Base-by-base conservation (phyloP, 2,888 invertebrate species). In the Hedya salicella region DNA sequence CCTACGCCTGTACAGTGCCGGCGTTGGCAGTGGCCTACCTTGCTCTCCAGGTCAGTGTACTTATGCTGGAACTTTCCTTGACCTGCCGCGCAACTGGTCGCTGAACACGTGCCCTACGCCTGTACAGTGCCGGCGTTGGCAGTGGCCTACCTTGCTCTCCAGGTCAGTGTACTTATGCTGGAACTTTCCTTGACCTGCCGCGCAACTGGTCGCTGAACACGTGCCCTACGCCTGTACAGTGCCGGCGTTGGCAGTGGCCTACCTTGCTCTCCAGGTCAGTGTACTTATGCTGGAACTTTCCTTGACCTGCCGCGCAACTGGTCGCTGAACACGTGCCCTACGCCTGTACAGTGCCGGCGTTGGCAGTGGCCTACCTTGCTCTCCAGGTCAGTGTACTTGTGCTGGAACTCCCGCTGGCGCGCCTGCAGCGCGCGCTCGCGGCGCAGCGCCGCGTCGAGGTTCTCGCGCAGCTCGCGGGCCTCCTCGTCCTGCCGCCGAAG, bases 131-230 rank as follows among this genome's bases (percentile, higher is more conserved):
- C 25, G 25, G n/a, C n/a, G n/a, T n/a, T 6, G 25, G 3, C 3
- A 4, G 25, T 4, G 25, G 25, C 6, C 3, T 25, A 25, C 25
- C 25, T 25, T 25, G 25, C 25, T 25, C 25, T 25, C 25, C 3
- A 25, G 80, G 79, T 96, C 96, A 0, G 94, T 83, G 77, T 88
- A 90, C 67, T 90, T 91, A 80, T 98, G 95, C 74, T 97, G 95
- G 82, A 97, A 96, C 75, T 98, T n/a, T 98, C 98, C 68, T 98
- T 98, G 78, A 99, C 99, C 86, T 98, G 98, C 9, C 99, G 94
- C 42, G 94, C 70, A 97, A 86, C 84, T 97, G 97, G 86, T 97
- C 97, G 21, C 97, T 96, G 68, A 97, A 96, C 0, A 97, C 97
- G 84, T 97, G 97, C n/a, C n/a, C n/a, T n/a, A n/a, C n/a, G n/a